Conservation (phyloP, 2,797 vertebrate species). For the Sebastes variabilis region DNA sequence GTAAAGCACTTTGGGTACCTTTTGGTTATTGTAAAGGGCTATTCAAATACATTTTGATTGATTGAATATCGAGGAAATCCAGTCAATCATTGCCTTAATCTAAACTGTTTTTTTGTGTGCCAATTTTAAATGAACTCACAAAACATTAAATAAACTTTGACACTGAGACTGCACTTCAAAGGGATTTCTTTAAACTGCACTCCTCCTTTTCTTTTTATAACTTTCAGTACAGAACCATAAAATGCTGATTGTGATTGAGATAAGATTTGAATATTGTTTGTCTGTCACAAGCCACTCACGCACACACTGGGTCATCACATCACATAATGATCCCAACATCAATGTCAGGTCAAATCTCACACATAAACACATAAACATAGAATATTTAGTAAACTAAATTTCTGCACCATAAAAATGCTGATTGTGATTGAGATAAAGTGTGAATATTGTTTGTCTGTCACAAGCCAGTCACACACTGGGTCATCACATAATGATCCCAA, state of each 20-base stretch:
- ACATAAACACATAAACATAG: not conserved
- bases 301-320: not conserved
- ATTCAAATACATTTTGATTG: too few relatives aligned
- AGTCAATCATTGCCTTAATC: not conserved
- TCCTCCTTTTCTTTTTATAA: not conserved
- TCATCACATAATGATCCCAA: not conserved
- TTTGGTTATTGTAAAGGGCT: too few relatives aligned
- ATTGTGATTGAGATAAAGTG: not conserved
- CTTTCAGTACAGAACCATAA: not conserved
- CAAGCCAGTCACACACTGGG: not conserved
- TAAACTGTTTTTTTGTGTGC: not conserved
- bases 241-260: not conserved
- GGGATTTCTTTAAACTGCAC: not conserved
- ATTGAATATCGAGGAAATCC: not conserved
- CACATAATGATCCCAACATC: not conserved
- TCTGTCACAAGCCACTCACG: not conserved
- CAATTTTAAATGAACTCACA: not conserved
- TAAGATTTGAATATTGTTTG: not conserved
- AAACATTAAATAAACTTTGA: not conserved
- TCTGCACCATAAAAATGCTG: not conserved
- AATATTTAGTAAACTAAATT: not conserved
- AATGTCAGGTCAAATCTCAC: not conserved
- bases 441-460: not conserved
- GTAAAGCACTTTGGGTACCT: too few relatives aligned
- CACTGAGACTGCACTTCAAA: not conserved